phyloP scores from a whole-genome alignment of 2,888 invertebrate species.

The Julus scanicus region DNA sequence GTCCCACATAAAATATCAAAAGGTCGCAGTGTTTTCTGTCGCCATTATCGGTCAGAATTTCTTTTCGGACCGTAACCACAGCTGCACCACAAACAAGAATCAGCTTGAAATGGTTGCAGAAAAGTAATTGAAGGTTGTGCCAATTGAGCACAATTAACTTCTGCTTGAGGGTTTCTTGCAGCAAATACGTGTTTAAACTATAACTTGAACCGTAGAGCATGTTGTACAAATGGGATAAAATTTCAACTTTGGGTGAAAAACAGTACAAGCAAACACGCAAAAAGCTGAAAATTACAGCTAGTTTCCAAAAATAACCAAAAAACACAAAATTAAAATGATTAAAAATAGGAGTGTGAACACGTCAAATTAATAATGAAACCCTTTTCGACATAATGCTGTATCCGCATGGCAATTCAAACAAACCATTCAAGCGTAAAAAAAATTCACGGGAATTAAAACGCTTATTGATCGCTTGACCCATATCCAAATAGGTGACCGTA shows the following conservation, averaged over 20 bases:
- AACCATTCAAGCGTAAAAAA: not conserved
- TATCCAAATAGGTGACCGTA: conserved; percentile 45
- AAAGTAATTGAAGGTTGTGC: too few relatives aligned
- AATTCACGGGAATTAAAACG: not conserved
- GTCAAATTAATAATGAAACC: not conserved
- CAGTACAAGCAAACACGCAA: not conserved
- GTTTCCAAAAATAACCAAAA: not conserved
- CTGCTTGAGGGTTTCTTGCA: not conserved
- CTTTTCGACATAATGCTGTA: not conserved
- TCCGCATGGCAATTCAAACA: not conserved
- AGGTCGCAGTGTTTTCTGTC: too few relatives aligned
- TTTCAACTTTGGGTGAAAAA: not conserved
- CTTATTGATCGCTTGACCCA: conserved; percentile 47
- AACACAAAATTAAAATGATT: conserved; percentile 22
- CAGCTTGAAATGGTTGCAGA: too few relatives aligned
- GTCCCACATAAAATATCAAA: too few relatives aligned
- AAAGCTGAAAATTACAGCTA: not conserved
- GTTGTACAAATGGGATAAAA: not conserved
- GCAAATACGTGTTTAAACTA: not conserved
- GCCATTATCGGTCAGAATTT: too few relatives aligned
- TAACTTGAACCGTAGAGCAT: not conserved
- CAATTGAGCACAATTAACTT: too few relatives aligned
- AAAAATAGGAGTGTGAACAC: not conserved
- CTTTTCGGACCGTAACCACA: too few relatives aligned
- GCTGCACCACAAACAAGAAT: too few relatives aligned